Conservation (phyloP, 2,113 vertebrate genomes). For the Pontoporia blainvillei region DNA sequence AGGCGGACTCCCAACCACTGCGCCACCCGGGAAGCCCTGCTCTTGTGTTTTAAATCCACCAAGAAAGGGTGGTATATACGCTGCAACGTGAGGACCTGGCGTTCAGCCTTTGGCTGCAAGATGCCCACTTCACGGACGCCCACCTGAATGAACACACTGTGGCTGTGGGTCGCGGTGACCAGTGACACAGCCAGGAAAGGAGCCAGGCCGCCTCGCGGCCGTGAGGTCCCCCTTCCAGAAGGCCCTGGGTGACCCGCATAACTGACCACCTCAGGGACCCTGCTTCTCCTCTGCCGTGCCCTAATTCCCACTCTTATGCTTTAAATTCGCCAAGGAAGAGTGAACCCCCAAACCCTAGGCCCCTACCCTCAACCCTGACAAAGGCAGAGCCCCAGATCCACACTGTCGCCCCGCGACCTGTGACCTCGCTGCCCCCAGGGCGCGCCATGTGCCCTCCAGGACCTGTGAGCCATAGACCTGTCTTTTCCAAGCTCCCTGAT, state of each 20-base stretch:
- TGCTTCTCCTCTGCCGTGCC: background rate
- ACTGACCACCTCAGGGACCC: too few species aligned
- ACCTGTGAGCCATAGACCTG: background rate
- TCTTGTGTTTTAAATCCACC: background rate
- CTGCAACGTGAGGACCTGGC: accelerated
- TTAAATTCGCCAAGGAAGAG: background rate
- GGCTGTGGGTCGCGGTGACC: too few species aligned
- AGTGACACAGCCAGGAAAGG: accelerated
- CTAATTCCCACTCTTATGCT: too few species aligned
- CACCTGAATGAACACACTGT: background rate
- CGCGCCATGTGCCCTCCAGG: too few species aligned
- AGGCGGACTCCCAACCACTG: too few species aligned
- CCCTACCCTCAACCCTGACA: too few species aligned
- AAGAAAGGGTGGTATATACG: accelerated
- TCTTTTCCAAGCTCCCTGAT: background rate
- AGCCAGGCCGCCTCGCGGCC: too few species aligned
- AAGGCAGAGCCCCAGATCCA: background rate
- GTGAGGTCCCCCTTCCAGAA: too few species aligned
- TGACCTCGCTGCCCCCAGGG: background rate
- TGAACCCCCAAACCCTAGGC: background rate
- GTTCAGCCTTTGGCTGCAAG: accelerated
- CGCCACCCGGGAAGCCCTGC: background rate
- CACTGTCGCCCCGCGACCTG: too few species aligned
- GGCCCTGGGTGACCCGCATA: too few species aligned
- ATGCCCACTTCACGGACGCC: too few species aligned